Conservation (phyloP, 1,140 invertebrate genomes). For the Eubasilissa regina region DNA sequence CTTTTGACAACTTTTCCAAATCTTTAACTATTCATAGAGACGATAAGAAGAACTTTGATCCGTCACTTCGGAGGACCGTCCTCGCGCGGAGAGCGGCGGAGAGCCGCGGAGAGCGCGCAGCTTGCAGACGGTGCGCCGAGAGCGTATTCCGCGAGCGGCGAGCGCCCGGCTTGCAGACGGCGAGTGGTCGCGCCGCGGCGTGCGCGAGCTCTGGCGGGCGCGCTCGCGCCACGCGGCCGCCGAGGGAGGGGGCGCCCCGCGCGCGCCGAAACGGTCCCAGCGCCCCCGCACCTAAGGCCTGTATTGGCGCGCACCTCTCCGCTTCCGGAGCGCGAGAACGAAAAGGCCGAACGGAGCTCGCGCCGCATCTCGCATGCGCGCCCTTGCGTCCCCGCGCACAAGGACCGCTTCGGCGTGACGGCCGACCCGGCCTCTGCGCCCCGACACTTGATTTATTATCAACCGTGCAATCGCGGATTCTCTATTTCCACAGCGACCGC, state of each 20-base stretch:
- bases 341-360: not conserved
- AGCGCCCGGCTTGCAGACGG: not conserved
- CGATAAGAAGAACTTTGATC: no score
- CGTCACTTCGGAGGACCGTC: no score
- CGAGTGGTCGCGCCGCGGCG: slow-evolving; percentile 29
- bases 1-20: slow-evolving; percentile 7
- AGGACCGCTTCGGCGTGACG: not conserved
- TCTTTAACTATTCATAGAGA: no score
- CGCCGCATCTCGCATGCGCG: not conserved
- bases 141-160: not conserved
- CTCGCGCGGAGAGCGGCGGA: no score
- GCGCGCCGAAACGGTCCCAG: not conserved
- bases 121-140: no score
- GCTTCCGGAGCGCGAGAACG: not conserved
- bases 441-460: slow-evolving; percentile 53
- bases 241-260: not conserved
- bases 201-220: not conserved
- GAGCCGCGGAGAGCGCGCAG: no score
- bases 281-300: not conserved
- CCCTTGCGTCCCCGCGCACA: not conserved
- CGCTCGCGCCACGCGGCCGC: not conserved
- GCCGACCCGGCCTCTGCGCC: not conserved
- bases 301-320: not conserved
- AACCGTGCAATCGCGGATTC: slow-evolving; percentile 54
- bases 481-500: slow-evolving; percentile 11